Evolutionary conservation across 1,140 invertebrate genomes (phyloP).

Genomic region (Drosophila sp.): DNA sequence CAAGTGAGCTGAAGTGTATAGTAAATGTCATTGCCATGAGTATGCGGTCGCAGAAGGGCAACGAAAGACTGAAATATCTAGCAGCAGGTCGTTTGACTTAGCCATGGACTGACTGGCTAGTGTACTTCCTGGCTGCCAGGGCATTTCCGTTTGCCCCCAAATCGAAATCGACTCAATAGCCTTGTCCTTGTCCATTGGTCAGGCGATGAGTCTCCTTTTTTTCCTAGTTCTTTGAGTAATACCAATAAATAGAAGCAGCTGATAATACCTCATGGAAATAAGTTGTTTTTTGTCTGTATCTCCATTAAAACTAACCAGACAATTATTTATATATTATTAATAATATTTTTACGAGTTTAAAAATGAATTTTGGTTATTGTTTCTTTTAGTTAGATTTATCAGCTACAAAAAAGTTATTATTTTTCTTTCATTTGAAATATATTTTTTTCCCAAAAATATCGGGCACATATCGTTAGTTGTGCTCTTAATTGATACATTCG

Average conservation of each 20-base stretch:
- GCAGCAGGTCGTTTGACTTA: background rate
- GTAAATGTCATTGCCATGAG: slow-evolving; percentile 72
- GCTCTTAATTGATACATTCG: background rate
- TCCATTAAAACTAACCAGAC: no score
- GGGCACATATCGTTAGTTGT: background rate
- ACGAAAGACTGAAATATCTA: background rate
- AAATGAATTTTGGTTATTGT: no score
- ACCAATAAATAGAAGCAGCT: no score
- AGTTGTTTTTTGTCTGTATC: no score
- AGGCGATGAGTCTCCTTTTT: slow-evolving; percentile 26
- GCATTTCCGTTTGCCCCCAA: slow-evolving; percentile 54
- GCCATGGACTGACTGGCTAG: slow-evolving; percentile 24
- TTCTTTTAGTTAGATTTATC: no score
- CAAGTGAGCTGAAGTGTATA: slow-evolving; percentile 75
- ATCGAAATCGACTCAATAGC: background rate
- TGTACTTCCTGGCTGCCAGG: slow-evolving; percentile 55
- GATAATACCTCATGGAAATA: no score
- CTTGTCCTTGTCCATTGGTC: background rate
- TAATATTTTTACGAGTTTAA: no score
- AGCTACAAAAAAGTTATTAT: no score
- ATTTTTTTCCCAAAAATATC: no score
- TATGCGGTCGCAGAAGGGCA: background rate
- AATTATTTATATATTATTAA: no score
- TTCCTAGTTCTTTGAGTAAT: background rate
- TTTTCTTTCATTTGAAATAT: no score